Conservation (phyloP, 1,140 invertebrate species). For the Phymastichus coffea region DNA sequence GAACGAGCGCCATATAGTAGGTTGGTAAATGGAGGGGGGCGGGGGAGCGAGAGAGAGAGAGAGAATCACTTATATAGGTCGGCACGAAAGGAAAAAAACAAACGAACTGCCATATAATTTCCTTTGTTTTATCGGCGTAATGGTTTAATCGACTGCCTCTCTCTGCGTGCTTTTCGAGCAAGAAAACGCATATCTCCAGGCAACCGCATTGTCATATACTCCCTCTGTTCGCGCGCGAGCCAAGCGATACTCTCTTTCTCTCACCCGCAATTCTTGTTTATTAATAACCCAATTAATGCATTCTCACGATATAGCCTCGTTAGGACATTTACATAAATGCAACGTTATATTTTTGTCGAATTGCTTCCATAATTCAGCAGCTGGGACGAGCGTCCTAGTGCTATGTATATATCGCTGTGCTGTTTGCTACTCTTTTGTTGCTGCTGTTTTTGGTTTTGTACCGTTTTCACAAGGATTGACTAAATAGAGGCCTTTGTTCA, state of each 20-base stretch:
- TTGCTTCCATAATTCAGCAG: constrained; percentile 5
- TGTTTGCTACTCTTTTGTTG: not conserved
- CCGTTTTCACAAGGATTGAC: too few relatives aligned
- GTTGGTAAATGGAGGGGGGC: not conserved
- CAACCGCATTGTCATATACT: too few relatives aligned
- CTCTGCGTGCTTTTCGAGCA: not conserved
- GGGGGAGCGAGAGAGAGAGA: not conserved
- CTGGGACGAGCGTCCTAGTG: too few relatives aligned
- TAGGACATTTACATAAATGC: constrained; percentile 7
- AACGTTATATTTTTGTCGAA: constrained; percentile 5
- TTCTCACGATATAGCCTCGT: constrained; percentile 1
- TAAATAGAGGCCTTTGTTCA: too few relatives aligned
- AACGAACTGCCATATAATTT: not conserved
- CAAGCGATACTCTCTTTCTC: not conserved
- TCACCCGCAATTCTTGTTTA: constrained; percentile 6
- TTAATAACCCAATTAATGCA: too few relatives aligned
- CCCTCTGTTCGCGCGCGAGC: not conserved
- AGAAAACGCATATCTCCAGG: not conserved
- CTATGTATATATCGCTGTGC: too few relatives aligned
- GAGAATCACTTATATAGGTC: too few relatives aligned
- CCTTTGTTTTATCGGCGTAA: constrained; percentile 1
- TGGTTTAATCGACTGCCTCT: not conserved
- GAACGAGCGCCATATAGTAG: not conserved
- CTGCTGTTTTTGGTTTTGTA: not conserved
- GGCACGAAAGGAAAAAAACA: not conserved